Evolutionary conservation across 2,888 invertebrate genomes (phyloP), one percentile per base, ranked within the genome.

Genomic region (Lochmaea capreae): DNA sequence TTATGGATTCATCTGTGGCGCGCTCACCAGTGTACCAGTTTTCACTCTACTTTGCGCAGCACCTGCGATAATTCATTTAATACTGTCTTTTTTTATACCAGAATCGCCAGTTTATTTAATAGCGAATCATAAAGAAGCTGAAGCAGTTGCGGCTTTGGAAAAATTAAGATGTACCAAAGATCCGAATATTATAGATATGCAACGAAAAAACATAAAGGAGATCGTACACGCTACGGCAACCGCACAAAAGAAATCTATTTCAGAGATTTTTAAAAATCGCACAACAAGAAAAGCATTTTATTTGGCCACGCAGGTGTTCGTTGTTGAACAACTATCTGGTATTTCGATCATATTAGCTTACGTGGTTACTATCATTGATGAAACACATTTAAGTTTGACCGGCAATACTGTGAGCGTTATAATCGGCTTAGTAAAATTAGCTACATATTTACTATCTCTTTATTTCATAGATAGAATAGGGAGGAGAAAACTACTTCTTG

Each of bases 321-420:
- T 94, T 83, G 93, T 94, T 86, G 94, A 94, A 82, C 94, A 94
- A 85, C 90, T 93, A 83, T 92, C 93, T 71, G 94, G 94, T 74
- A 90, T 94, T 79, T 93, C 94, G 86, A 93, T 93, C 0, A 93
- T 94, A 76, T 92, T 94, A 79, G 93, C 94, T 86, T 94, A 93
- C 84, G 91, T 93, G 0, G 90, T 90, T 74, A 88, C 89, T 67
- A 94, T 95, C 81, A 93, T 95, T 86, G 80, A 88, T 57, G 91
- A 91, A 3, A 92, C 94, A 11, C 93, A 93, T 33, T 58, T 61
- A 72, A 86, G 90, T n/a, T 86, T 94, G 74, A 82, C 89, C 76
- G 89, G 93, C 0, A 89, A 89, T 12, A 82, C 91, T 9, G 91
- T 93, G 12, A 91, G 94, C 22, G 93, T 95, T 73, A 90, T 94